A percentile compares a stretch with the other conserved stretches of the same genome.
These are phyloP conservation scores for Pica pica DNA, from an alignment of 2,113 vertebrate species.

Conservation along the genomic window DNA sequence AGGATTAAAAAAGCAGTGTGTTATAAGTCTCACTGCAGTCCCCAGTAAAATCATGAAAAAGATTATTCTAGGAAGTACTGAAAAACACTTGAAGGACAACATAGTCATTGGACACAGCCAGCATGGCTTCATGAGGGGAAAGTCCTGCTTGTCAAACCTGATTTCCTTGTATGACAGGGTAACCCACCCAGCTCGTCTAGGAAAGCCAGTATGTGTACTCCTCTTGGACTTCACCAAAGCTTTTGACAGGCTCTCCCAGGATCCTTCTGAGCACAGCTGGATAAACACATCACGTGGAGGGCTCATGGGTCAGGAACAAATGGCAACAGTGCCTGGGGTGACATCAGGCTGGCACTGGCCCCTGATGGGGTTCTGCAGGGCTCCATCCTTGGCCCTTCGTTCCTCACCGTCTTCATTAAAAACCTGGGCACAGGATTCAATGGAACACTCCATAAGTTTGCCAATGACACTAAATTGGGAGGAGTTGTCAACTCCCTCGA, in stretches of 20 bases:
- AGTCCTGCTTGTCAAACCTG: background rate
- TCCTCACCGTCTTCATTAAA: background rate
- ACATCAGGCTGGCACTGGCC: background rate
- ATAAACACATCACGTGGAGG: background rate
- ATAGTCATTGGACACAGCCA: fast-evolving
- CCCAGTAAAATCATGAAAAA: background rate
- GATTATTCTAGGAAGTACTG: background rate
- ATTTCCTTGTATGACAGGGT: background rate
- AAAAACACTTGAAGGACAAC: background rate
- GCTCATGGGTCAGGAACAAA: background rate
- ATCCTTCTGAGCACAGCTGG: background rate
- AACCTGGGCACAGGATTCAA: background rate
- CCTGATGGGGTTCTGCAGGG: background rate
- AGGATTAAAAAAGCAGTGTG: background rate
- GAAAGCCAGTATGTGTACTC: background rate
- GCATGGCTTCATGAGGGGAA: fast-evolving
- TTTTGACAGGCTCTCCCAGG: background rate
- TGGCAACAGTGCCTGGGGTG: background rate
- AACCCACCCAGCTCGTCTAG: background rate
- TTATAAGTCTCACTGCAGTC: background rate
- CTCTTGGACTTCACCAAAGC: background rate
- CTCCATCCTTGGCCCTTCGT: background rate
- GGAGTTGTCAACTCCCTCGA: background rate
- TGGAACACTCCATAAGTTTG: background rate
- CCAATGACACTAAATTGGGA: background rate